A percentile compares a stretch with the other conserved stretches of the same genome.
Conservation (phyloP, 2,888 invertebrate species). For the Drepana falcataria region DNA sequence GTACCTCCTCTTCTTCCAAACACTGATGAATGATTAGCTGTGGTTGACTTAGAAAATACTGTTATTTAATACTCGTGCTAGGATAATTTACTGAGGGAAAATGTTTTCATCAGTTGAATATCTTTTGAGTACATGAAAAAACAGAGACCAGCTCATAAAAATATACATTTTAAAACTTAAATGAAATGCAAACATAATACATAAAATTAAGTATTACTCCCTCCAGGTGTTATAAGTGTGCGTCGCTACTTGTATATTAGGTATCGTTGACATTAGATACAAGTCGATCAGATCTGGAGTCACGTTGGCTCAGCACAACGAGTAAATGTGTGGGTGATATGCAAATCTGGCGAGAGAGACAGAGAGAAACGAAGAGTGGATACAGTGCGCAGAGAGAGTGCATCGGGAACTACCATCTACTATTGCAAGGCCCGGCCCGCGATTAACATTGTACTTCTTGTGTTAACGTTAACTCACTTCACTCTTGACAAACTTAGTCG, state of each 20-base stretch:
- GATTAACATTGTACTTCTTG: slow-evolving; percentile 32
- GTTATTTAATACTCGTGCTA: slow-evolving; percentile 41
- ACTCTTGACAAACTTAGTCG: slow-evolving; percentile 59
- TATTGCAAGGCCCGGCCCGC: slow-evolving; percentile 74
- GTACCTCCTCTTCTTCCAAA: slow-evolving; percentile 39
- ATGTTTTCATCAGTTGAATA: slow-evolving; percentile 51
- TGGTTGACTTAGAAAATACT: slow-evolving; percentile 31
- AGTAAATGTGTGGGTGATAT: slow-evolving; percentile 19
- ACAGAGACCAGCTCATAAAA: slow-evolving; percentile 73
- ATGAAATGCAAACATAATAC: slow-evolving; percentile 69
- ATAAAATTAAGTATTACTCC: slow-evolving; percentile 41
- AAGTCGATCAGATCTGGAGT: slow-evolving; percentile 26
- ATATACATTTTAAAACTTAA: slow-evolving; percentile 44
- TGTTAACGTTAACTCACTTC: slow-evolving; percentile 31
- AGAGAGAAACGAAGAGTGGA: slow-evolving; percentile 24
- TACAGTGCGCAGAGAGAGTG: slow-evolving; percentile 57
- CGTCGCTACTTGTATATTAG: slow-evolving; percentile 18
- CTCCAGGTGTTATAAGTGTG: slow-evolving; percentile 19
- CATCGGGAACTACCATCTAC: slow-evolving; percentile 45
- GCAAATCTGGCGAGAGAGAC: slow-evolving; percentile 24
- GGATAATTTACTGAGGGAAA: slow-evolving; percentile 32
- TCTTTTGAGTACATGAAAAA: slow-evolving; percentile 70
- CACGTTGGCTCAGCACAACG: slow-evolving; percentile 11
- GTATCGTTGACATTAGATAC: slow-evolving; percentile 3
- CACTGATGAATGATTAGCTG: slow-evolving; percentile 30